Evolutionary conservation across 1,140 invertebrate genomes (phyloP).

Genomic region (Hypsibius dujardini): DNA sequence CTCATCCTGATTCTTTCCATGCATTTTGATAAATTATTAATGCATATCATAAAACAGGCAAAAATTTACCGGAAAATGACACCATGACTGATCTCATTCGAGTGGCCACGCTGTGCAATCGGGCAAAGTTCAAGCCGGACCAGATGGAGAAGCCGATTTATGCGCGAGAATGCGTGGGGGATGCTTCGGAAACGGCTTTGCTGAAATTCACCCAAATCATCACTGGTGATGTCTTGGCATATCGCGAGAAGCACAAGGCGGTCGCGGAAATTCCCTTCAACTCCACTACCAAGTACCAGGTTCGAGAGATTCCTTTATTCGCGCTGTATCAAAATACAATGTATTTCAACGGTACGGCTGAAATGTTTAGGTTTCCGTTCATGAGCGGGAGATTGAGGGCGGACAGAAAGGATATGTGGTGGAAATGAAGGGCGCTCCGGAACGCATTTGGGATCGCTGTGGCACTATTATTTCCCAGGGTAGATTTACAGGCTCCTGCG

Average conservation of each 20-base stretch:
- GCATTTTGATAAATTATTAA: no score
- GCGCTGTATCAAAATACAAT: background rate
- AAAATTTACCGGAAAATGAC: background rate
- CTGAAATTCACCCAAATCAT: constrained; percentile 30
- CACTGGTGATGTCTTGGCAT: constrained; percentile 25
- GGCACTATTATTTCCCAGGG: background rate
- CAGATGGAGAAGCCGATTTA: constrained; percentile 26
- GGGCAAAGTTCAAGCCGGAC: constrained; percentile 28
- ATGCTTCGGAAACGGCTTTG: constrained; percentile 31
- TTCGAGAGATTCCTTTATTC: no score
- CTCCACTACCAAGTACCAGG: constrained; percentile 1
- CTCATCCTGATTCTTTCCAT: no score
- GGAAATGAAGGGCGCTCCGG: constrained; percentile 18
- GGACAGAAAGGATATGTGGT: background rate
- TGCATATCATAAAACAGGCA: background rate
- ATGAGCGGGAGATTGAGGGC: constrained; percentile 18
- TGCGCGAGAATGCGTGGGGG: constrained; percentile 27
- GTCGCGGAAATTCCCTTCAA: constrained; percentile 35
- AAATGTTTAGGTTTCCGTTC: constrained; percentile 12
- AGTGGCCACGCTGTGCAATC: constrained; percentile 27
- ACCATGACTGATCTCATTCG: constrained; percentile 25
- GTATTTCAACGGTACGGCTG: background rate
- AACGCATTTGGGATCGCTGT: constrained; percentile 19
- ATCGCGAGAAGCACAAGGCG: constrained; percentile 26
- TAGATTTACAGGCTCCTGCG: no score